Conservation (phyloP, 2,797 vertebrate species). For the Centroberyx gerrardi region DNA sequence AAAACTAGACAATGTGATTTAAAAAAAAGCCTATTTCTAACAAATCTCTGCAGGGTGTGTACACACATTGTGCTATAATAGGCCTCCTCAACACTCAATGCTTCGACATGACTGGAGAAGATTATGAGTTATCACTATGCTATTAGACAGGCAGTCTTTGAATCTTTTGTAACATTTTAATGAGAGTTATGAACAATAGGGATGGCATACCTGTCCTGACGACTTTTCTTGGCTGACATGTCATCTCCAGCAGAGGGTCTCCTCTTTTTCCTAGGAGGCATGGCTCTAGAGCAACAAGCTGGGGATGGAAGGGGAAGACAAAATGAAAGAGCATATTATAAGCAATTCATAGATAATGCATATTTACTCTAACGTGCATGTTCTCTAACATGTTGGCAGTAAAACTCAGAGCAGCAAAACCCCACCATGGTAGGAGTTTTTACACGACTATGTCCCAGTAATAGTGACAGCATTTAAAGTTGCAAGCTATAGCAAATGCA, state of each 20-base stretch:
- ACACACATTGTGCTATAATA: background rate
- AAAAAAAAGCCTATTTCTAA: background rate
- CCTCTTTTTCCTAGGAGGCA: constrained; percentile 99
- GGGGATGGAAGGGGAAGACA: constrained; percentile 6
- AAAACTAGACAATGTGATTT: background rate
- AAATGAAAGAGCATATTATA: constrained; percentile 2
- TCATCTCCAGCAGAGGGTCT: constrained; percentile 98
- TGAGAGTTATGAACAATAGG: constrained; percentile 36
- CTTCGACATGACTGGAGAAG: background rate
- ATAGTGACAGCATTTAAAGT: too few relatives aligned
- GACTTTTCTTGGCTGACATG: constrained; percentile 98
- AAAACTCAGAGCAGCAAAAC: background rate
- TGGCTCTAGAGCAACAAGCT: constrained; percentile 98
- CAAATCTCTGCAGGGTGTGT: background rate
- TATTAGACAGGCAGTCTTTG: background rate
- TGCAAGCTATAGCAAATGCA: background rate
- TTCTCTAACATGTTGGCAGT: background rate
- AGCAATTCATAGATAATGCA: background rate
- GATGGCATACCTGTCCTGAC: constrained; percentile 93
- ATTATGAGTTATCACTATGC: background rate
- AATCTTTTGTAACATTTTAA: background rate
- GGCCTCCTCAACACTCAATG: background rate
- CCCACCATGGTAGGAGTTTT: background rate
- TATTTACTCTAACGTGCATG: background rate
- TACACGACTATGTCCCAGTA: background rate